These are phyloP conservation scores for Bettongia penicillata DNA, from an alignment of 2,113 vertebrate species.

Conservation along the genomic window DNA sequence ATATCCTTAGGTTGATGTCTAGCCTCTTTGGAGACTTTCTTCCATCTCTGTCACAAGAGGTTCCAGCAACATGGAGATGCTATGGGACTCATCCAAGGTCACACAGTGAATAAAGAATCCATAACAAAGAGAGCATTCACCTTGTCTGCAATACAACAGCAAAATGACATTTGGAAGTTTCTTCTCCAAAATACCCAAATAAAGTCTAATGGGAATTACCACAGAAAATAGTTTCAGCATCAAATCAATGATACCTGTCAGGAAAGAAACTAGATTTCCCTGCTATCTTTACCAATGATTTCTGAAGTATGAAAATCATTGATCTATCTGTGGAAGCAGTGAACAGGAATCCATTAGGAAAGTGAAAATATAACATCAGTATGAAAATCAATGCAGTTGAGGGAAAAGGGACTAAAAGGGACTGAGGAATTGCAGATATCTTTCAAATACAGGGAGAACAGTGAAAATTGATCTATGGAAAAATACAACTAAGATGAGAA, in stretches of 20 bases:
- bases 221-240: slow-evolving; percentile 36
- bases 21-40: background rate
- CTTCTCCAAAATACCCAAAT: background rate
- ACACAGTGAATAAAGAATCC: background rate
- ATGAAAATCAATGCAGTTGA: slow-evolving; percentile 78
- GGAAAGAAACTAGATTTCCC: slow-evolving; percentile 64
- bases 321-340: slow-evolving; percentile 63
- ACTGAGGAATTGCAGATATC: slow-evolving; percentile 35
- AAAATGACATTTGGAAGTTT: background rate
- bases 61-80: background rate
- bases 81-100: background rate
- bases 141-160: background rate
- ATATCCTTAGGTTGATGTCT: background rate
- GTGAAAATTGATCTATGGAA: slow-evolving; percentile 53
- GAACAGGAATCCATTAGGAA: slow-evolving; percentile 72
- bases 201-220: slow-evolving; percentile 33
- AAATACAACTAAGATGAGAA: slow-evolving; percentile 51
- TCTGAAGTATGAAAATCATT: slow-evolving; percentile 73
- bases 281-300: slow-evolving; percentile 56
- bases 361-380: slow-evolving; percentile 68
- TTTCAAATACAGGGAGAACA: slow-evolving; percentile 55
- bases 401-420: slow-evolving; percentile 54
- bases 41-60: background rate
- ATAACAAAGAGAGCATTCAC: background rate
- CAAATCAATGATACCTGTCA: slow-evolving; percentile 62